Conservation (phyloP, 2,888 invertebrate species). For the Nephrotoma appendiculata region DNA sequence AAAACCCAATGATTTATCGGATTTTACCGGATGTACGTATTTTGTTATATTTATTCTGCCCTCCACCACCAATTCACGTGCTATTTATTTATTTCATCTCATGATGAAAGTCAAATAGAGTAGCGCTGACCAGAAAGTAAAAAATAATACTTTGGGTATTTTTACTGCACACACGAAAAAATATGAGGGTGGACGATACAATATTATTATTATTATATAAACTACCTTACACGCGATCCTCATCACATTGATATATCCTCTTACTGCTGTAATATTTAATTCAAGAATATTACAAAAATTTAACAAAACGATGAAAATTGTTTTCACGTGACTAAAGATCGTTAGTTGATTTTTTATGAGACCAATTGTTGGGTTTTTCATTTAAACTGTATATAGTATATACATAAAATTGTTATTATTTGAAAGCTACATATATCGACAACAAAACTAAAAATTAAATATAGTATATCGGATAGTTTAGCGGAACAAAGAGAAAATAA, state of each 20-base stretch:
- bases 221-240: background rate
- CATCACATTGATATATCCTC: background rate
- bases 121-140: background rate
- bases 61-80: background rate
- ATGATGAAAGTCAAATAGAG: background rate
- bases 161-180: background rate
- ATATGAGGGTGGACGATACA: background rate
- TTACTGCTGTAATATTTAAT: background rate
- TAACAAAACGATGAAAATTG: background rate
- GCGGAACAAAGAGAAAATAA: background rate
- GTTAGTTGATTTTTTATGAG: conserved; percentile 4
- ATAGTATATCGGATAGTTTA: background rate
- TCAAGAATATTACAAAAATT: background rate
- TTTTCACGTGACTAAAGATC: background rate
- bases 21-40: background rate
- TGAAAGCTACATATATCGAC: background rate
- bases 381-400: background rate
- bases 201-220: background rate
- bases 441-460: too few species aligned
- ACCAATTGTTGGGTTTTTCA: background rate
- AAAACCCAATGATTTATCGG: background rate
- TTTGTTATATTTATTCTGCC: background rate
- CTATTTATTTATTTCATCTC: background rate
- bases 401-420: background rate
- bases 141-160: background rate